A percentile compares a stretch with the other conserved stretches of the same genome.
Conservation (phyloP, 2,113 vertebrate genomes). For the Hiodon tergisus region DNA sequence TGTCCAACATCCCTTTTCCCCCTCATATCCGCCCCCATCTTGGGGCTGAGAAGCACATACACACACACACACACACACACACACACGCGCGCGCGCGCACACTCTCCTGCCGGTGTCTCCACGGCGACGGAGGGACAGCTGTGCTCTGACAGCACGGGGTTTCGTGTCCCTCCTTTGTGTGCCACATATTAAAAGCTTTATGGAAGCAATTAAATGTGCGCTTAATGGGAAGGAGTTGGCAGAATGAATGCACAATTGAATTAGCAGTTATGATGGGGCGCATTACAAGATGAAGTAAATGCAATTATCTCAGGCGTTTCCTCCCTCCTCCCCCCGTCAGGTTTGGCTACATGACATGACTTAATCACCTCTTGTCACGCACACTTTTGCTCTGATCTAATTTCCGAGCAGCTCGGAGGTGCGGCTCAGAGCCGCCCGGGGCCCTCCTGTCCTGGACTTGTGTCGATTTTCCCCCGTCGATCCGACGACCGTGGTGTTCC, state of each 20-base stretch:
- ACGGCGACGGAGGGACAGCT: conserved; percentile 78
- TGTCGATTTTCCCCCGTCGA: conserved; percentile 27
- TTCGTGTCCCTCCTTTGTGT: conserved; percentile 73
- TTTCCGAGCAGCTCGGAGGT: conserved; percentile 30
- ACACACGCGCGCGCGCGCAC: too few species aligned
- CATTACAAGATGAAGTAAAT: conserved; percentile 95
- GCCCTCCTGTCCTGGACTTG: conserved; percentile 12
- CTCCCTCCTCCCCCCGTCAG: conserved; percentile 62
- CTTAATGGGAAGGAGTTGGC: conserved; percentile 93
- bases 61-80: not conserved
- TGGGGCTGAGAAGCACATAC: too few species aligned
- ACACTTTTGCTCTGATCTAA: conserved; percentile 70
- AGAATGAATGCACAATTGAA: conserved; percentile 90
- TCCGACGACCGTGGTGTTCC: conserved; percentile 29
- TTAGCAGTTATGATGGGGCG: conserved; percentile 89
- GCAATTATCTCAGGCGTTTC: conserved; percentile 84
- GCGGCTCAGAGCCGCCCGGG: conserved; percentile 20
- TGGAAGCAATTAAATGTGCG: conserved; percentile 94
- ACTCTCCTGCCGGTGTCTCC: conserved; percentile 63
- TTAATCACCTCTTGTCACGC: conserved; percentile 90
- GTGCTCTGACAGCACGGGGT: conserved; percentile 68
- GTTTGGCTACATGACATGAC: conserved; percentile 79
- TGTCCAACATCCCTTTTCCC: conserved; percentile 44
- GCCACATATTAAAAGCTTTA: conserved; percentile 98
- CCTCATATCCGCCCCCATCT: not conserved